Evolutionary conservation across 2,113 vertebrate genomes (phyloP).

Genomic region (Nicator chloris): DNA sequence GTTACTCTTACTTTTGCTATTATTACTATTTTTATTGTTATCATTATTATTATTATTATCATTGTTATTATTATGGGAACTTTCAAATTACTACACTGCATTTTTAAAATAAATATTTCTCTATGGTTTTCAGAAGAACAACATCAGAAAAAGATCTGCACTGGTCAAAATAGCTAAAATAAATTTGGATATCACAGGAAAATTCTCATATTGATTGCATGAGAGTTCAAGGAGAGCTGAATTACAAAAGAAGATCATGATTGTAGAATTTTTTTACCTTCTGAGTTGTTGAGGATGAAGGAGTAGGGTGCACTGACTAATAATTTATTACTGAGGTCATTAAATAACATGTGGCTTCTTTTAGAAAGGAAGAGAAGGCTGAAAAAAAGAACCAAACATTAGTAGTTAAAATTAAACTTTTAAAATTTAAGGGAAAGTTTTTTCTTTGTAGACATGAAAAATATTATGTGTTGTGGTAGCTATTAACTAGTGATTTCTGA

Average conservation of each 20-base stretch:
- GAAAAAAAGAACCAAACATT: neutral
- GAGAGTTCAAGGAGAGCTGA: neutral
- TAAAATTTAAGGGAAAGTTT: neutral
- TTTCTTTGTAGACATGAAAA: neutral
- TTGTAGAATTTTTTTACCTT: neutral
- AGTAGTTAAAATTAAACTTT: neutral
- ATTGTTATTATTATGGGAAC: neutral
- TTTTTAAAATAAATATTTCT: neutral
- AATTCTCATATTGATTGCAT: neutral
- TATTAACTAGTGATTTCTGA: neutral
- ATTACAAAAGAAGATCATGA: neutral
- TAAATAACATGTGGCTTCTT: neutral
- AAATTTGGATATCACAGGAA: neutral
- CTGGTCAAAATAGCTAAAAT: neutral
- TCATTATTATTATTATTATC: too few relatives aligned
- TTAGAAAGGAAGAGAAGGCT: neutral
- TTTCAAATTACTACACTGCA: neutral
- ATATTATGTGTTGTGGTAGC: neutral
- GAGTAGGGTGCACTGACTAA: too few relatives aligned
- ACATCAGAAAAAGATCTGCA: neutral
- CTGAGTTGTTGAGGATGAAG: neutral
- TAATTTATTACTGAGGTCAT: neutral
- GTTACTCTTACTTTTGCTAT: neutral
- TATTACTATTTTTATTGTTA: fast-evolving
- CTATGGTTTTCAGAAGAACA: neutral